phyloP scores from a whole-genome alignment of 2,113 vertebrate genomes.

The Gracilinanus agilis region DNA sequence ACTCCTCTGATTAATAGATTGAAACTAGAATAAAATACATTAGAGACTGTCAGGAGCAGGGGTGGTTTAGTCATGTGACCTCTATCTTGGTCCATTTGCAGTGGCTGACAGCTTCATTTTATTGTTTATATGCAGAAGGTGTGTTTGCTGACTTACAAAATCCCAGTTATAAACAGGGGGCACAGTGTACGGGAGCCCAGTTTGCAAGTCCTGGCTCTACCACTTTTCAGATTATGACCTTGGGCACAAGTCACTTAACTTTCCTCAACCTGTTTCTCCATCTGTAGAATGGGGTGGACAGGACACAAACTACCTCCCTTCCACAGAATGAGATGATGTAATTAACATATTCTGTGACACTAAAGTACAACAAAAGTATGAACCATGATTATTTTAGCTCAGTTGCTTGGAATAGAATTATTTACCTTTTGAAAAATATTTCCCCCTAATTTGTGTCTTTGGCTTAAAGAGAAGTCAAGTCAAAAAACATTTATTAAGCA shows the following conservation, averaged over 20 bases:
- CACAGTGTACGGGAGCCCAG: neutral
- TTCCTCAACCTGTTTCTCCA: conserved; percentile 2
- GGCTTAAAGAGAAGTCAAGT: neutral
- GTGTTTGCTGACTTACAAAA: conserved; percentile 43
- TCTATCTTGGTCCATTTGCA: conserved; percentile 50
- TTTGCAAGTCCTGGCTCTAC: neutral
- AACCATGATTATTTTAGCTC: neutral
- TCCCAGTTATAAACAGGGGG: conserved; percentile 12
- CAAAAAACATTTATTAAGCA: neutral
- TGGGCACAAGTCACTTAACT: neutral
- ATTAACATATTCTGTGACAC: neutral
- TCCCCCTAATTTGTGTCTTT: neutral
- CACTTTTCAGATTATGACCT: neutral
- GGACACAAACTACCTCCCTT: neutral
- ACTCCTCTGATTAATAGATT: conserved; percentile 68
- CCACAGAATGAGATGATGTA: neutral
- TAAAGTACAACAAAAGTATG: neutral
- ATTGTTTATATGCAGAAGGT: conserved; percentile 35
- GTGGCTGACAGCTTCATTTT: conserved; percentile 67
- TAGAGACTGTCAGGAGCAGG: conserved; percentile 60
- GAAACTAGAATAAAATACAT: conserved; percentile 67
- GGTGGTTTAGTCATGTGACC: conserved; percentile 56
- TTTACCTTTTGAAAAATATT: neutral
- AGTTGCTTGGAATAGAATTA: neutral
- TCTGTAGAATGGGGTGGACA: neutral